Evolutionary conservation across 2,113 vertebrate species (phyloP), one percentile per base, ranked within the genome.

Genomic region (Pipra filicauda): DNA sequence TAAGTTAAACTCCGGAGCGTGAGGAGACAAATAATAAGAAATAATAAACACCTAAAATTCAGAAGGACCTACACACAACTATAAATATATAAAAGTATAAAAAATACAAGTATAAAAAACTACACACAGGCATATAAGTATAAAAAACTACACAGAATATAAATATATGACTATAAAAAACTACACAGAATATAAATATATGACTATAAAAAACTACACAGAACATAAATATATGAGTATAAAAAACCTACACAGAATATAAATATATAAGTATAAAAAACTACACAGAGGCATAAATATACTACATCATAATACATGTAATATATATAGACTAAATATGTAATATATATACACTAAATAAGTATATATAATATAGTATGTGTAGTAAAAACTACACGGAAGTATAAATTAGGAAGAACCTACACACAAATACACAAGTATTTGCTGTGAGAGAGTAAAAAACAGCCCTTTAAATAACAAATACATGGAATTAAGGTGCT

Each of bases 11-110:
- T 37, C 33, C 15, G 62, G 61, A 35, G 59, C 0, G 12, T 39
- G 5, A 37, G 2, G 1, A 12, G 52, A 15, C 2, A 37, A 39
- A 49, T 37, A 59, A 33, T 33, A 33, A 33, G 22, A n/a, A 57
- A 27, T 51, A 27, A 69, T 4, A 9, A 55, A 9, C 4, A 2
- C 0, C 15, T 28, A 27, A 39, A 57, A 46, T 5, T 22, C 21
- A 33, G 3, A 44, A 43, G 5, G 19, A 46, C 1, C 8, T 26
- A 13, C 7, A 15, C 1, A 31, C 7, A 8, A 13, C 24, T 5
- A 35, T 5, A 8, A 30, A 6, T 15, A 15, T 35, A 22, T 14
- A 59, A 41, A 41, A 24, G 14, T 35, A 15, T n/a, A 41, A 12
- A 41, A 41, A 39, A 39, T 39, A 39, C 39, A 7, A 54, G 28